Base-by-base conservation (phyloP, 2,797 vertebrate genomes). In the Cryptoblepharus egeriae region DNA sequence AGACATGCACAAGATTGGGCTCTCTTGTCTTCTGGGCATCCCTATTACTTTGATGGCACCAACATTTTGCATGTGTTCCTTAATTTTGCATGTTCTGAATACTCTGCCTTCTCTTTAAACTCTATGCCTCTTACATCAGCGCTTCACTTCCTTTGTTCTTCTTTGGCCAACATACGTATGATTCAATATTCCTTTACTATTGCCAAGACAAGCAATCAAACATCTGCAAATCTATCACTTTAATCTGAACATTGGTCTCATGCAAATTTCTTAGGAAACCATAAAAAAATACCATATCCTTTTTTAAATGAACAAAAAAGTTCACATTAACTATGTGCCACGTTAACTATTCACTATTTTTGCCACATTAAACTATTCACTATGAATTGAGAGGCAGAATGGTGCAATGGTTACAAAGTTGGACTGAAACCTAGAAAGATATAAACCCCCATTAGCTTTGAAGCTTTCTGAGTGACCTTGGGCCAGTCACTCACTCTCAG, bases 181-280 rank as follows among this genome's bases (percentile, higher is more conserved):
- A 93, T 95, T 95, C 92, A 92, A 88, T 93, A 93, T 94, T 96
- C 95, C 92, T 92, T 88, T 90, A 91, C 93, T 92, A 85, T 93
- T 94, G 96, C 96, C 96, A 97, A 96, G 96, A 92, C 79, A 94
- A 96, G 91, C 93, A 91, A 89, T 96, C 93, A 69, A 95, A 97
- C 97, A 98, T 97, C 97, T 98, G 98, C 97, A 97, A 97, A 90
- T 94, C 94, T 96, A 80, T 85, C 86, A 83, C 91, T 89, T 91
- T 93, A 88, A 86, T 80, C 89, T 88, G 82, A 89, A 77, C 30
- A 61, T 7, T 88, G 75, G 71, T 92, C 85, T 89, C 77, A 75
- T 70, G 67, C 12, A 90, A 65, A 87, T 52, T 69, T 63, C 82
- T 82, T 70, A 86, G 91, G 84, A 69, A 75, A 85, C 37, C 65